Conservation (phyloP, 2,888 invertebrate genomes). For the Dimorphilus gyrociliatus region DNA sequence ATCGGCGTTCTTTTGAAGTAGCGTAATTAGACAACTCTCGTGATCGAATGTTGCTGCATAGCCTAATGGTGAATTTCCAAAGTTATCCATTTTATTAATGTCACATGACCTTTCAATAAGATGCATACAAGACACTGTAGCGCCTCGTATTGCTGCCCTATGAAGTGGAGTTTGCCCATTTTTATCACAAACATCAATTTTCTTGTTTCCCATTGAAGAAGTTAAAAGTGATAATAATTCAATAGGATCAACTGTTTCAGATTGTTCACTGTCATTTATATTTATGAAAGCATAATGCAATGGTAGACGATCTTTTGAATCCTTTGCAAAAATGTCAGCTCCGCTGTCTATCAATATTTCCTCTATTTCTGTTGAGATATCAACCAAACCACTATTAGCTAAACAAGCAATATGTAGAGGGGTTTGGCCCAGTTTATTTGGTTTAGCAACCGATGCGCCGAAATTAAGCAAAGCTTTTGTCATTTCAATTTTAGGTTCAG, state of each 20-base stretch:
- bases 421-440: conserved; percentile 23
- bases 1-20: conserved; percentile 33
- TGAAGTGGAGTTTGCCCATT: conserved; percentile 36
- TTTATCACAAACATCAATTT: conserved; percentile 30
- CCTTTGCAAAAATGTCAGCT: conserved; percentile 29
- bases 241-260: conserved; percentile 33
- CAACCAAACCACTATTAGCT: conserved; percentile 33
- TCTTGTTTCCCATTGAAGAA: conserved; percentile 26
- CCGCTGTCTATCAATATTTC: conserved; percentile 36
- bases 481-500: background rate
- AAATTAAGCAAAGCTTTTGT: conserved; percentile 1
- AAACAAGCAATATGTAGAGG: conserved; percentile 40
- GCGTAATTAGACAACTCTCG: conserved; percentile 38
- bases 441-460: background rate
- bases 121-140: conserved; percentile 40
- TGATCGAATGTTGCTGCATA: conserved; percentile 37
- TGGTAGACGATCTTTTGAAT: conserved; percentile 33
- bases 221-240: conserved; percentile 37
- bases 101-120: conserved; percentile 28
- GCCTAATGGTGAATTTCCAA: conserved; percentile 40
- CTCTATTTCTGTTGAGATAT: conserved; percentile 38
- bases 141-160: conserved; percentile 38
- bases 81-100: conserved; percentile 28
- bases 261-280: conserved; percentile 9
- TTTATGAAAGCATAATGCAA: conserved; percentile 41